Evolutionary conservation across 1,140 invertebrate species (phyloP).

Genomic region (Drosophila lacertosa): DNA sequence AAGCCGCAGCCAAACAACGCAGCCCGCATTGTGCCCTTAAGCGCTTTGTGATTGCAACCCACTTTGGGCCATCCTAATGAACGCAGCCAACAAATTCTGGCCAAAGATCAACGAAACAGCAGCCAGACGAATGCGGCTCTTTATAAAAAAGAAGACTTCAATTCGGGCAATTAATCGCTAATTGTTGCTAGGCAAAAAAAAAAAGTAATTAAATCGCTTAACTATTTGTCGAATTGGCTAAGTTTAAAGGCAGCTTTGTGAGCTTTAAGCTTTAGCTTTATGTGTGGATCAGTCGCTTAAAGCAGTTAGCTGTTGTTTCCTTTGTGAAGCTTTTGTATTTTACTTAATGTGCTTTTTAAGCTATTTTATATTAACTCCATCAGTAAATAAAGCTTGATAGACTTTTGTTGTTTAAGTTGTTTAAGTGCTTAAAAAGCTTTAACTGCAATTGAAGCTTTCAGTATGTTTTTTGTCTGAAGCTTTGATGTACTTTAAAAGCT

Average conservation of each 20-base stretch:
- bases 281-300: no score
- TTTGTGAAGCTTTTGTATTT: no score
- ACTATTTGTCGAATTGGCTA: background rate
- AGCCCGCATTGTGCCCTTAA: constrained; percentile 36
- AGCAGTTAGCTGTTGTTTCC: no score
- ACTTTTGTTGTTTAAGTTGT: no score
- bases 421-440: no score
- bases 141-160: background rate
- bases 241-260: background rate
- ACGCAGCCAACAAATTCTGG: background rate
- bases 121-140: constrained; percentile 10
- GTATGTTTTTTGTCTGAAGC: no score
- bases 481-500: background rate
- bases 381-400: no score
- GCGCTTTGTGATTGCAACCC: constrained; percentile 41
- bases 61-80: constrained; percentile 19
- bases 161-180: constrained; percentile 10
- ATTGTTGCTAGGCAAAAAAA: background rate
- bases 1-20: constrained; percentile 14
- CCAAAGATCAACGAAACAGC: constrained; percentile 14
- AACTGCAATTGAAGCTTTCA: no score
- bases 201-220: background rate
- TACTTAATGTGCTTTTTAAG: background rate
- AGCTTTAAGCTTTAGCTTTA: background rate
- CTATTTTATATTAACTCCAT: background rate